phyloP scores from a whole-genome alignment of 1,140 invertebrate genomes.

The Megathymus violae region DNA sequence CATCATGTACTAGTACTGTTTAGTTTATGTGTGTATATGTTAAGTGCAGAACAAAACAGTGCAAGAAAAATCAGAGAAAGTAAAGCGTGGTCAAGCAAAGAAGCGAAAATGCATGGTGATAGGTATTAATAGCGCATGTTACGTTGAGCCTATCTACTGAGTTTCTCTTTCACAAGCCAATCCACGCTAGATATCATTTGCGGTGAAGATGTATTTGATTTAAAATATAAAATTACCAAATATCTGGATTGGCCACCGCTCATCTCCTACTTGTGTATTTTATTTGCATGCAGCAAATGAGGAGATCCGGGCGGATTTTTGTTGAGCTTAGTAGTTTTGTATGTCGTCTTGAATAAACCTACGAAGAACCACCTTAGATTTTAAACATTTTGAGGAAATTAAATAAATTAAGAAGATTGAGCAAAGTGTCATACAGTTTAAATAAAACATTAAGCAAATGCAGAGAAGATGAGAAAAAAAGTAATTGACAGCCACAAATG shows the following conservation, averaged over 20 bases:
- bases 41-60: conserved; percentile 9
- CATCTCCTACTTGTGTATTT: conserved; percentile 75
- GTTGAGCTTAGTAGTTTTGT: conserved; percentile 73
- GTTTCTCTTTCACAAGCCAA: conserved; percentile 51
- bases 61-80: conserved; percentile 10
- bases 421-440: conserved; percentile 14
- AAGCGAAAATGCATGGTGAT: conserved; percentile 40
- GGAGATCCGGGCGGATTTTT: conserved; percentile 75
- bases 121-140: conserved; percentile 38
- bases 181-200: conserved; percentile 41
- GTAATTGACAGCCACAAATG: conserved; percentile 22
- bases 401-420: conserved; percentile 9
- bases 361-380: conserved; percentile 63
- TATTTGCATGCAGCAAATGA: conserved; percentile 79
- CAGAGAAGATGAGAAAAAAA: conserved; percentile 30
- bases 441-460: conserved; percentile 31
- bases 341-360: conserved; percentile 77
- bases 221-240: conserved; percentile 56
- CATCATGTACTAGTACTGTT: too few species aligned
- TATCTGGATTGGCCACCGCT: conserved; percentile 51
- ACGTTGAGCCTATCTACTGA: conserved; percentile 58
- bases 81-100: conserved; percentile 23
- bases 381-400: conserved; percentile 30
- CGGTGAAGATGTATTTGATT: conserved; percentile 39
- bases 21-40: conserved; percentile 5